Percentiles rank a stretch among this genome's conserved stretches.
Conservation (phyloP, 2,113 vertebrate genomes). For the Alligator sinensis region DNA sequence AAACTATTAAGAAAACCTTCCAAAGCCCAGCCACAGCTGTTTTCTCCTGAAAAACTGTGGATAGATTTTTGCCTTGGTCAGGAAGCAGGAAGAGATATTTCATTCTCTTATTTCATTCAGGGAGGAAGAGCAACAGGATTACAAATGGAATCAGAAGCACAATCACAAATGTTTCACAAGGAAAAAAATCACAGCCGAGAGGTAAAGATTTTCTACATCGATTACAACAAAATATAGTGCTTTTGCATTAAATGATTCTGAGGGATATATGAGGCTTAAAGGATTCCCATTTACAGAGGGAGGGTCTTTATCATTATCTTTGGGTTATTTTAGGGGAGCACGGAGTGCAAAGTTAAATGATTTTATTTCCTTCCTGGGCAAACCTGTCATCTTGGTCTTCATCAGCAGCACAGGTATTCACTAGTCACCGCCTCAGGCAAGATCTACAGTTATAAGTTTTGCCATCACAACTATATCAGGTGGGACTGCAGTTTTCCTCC, state of each 20-base stretch:
- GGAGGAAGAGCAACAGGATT: not conserved
- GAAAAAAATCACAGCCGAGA: not conserved
- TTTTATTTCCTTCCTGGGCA: too few relatives aligned
- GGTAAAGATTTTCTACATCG: not conserved
- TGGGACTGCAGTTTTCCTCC: too few relatives aligned
- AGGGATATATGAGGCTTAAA: too few relatives aligned
- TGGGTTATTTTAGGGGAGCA: too few relatives aligned
- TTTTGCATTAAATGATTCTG: too few relatives aligned
- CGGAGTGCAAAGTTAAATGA: too few relatives aligned
- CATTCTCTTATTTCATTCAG: fast-evolving
- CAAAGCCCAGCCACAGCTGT: not conserved
- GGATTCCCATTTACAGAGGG: not conserved
- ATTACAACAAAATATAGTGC: not conserved
- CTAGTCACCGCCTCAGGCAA: too few relatives aligned
- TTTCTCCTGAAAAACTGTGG: not conserved
- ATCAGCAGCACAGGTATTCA: too few relatives aligned
- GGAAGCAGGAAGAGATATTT: too few relatives aligned
- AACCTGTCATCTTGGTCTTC: too few relatives aligned
- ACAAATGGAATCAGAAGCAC: not conserved
- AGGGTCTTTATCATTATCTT: not conserved
- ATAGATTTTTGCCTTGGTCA: not conserved
- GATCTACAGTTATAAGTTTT: too few relatives aligned
- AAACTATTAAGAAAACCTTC: not conserved
- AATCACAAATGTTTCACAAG: not conserved
- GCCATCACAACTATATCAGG: too few relatives aligned